Base-by-base conservation (phyloP, 2,797 vertebrate genomes). In the Rhyacichthys aspro region DNA sequence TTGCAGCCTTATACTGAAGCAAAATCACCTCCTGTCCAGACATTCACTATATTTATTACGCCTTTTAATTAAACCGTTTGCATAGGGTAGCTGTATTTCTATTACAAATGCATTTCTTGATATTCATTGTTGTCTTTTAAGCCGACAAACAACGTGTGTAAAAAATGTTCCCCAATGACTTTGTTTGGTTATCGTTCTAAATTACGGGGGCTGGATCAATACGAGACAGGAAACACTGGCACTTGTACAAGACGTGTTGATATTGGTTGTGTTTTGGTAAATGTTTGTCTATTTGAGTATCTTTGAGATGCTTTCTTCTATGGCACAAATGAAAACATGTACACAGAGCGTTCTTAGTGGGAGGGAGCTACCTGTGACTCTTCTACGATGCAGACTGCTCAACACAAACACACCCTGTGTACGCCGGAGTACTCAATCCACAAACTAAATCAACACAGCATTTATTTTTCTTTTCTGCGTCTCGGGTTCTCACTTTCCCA, bases 381-480 rank as follows among this genome's bases (percentile, higher is more conserved):
- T 18, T 39, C 48, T 66, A 74, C 39, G 68, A 65, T 54, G 52
- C 28, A 56, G 34, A 70, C 56, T 19, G 57, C 18, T 61, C 45
- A 43, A 3, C 43, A 17, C 8, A 1, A 12, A 47, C 12, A 18
- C 19, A 39, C 52, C 37, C 17, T 34, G 16, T 68, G 49, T 72
- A 44, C 55, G 60, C 59, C 62, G 46, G 56, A 63, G 66, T 57
- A 49, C 61, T 64, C 63, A 63, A 61, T 43, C 45, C 32, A 72
- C 56, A 85, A 86, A 75, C 67, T 70, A 78, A 81, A 87, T 81
- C 73, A 81, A 79, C 74, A 79, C n/a, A n/a, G n/a, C 55, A 72
- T 76, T 83, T 82, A 55, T 76, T 81, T 81, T 81, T 59, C 57
- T 67, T 73, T 77, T 46, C 15, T 3, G 56, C 59, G 61, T 78